Percentiles rank a stretch among this genome's conserved stretches.
phyloP scores from a whole-genome alignment of 2,797 vertebrate genomes.

The Melanotaenia boesemani region DNA sequence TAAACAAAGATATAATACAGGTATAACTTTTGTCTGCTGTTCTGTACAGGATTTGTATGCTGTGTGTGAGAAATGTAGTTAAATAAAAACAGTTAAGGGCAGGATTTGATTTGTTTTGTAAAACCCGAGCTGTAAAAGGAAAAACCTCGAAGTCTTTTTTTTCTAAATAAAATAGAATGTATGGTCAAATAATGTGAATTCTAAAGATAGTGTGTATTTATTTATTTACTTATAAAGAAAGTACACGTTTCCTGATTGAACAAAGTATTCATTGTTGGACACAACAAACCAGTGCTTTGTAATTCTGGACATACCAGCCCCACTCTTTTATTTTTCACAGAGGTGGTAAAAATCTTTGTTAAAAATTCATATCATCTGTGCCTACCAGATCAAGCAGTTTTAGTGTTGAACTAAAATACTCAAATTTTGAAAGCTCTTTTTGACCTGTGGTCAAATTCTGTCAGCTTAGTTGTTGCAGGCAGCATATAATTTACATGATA shows the following conservation, averaged over 20 bases:
- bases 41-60: background rate
- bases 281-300: background rate
- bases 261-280: background rate
- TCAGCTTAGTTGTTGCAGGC: background rate
- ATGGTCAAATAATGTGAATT: background rate
- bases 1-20: background rate
- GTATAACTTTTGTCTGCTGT: background rate
- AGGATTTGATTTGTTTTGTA: background rate
- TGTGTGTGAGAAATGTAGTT: background rate
- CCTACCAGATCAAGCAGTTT: background rate
- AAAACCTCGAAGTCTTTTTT: background rate
- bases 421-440: background rate
- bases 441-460: background rate
- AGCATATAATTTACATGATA: background rate
- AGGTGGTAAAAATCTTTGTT: background rate
- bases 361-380: background rate
- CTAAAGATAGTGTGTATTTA: no score
- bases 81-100: background rate
- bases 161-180: background rate
- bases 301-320: conserved; percentile 2
- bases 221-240: background rate
- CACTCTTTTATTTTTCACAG: background rate
- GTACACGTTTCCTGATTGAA: background rate
- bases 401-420: background rate
- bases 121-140: background rate